Evolutionary conservation across 2,888 invertebrate species (phyloP).

Genomic region (Pardosa pseudoannulata): DNA sequence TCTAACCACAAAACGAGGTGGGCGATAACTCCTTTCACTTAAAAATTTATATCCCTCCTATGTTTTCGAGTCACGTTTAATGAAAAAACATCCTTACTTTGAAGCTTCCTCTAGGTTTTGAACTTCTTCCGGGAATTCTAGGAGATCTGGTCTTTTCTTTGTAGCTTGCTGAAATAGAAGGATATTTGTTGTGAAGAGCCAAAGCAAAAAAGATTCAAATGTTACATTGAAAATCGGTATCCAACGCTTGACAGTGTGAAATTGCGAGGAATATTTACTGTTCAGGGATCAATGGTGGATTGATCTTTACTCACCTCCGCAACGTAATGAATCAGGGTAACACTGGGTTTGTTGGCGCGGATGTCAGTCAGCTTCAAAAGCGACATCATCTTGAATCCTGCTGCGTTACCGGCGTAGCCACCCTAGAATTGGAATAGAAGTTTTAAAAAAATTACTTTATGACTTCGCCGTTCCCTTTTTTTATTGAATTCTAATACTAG

Average conservation of each 20-base stretch:
- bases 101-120: conserved; percentile 92
- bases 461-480: too few relatives aligned
- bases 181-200: not conserved
- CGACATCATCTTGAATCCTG: conserved; percentile 95
- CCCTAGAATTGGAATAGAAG: conserved; percentile 81
- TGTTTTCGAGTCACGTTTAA: too few relatives aligned
- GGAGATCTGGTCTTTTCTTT: conserved; percentile 83
- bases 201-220: too few relatives aligned
- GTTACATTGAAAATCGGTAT: too few relatives aligned
- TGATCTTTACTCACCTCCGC: conserved; percentile 83
- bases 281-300: too few relatives aligned
- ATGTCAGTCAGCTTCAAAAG: conserved; percentile 96
- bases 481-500: too few relatives aligned
- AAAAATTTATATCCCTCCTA: too few relatives aligned
- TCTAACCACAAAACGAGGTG: too few relatives aligned
- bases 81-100: conserved; percentile 82
- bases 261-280: too few relatives aligned
- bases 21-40: too few relatives aligned
- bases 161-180: conserved; percentile 87
- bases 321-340: conserved; percentile 96
- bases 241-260: too few relatives aligned
- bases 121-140: conserved; percentile 90
- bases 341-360: conserved; percentile 95
- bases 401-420: conserved; percentile 96
- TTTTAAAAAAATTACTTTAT: too few relatives aligned